Evolutionary conservation across 2,113 vertebrate species (phyloP), one percentile per base, ranked within the genome.

Genomic region (Pholis gunnellus): DNA sequence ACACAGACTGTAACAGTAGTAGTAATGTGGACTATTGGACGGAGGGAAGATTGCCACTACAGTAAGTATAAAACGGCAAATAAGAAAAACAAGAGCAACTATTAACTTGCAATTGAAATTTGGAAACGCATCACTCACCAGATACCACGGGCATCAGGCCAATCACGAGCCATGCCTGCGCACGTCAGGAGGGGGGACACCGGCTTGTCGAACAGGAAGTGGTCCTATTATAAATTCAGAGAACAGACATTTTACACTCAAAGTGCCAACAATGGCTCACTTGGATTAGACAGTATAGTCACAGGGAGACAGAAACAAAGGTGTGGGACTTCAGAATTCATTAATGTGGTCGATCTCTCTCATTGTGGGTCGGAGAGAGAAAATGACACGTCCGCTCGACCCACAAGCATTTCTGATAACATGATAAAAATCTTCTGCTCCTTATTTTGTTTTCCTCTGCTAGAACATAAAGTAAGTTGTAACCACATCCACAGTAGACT

Each of bases 121-220:
- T 25, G 5, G 5, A 57, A 57, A 57, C 10, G 3, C 5, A 14
- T 71, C 6, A 82, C 93, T 93, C 78, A 96, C 95, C 95, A 96
- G 79, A 96, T 96, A 15, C 95, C 95, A 57, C 95, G 94, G 14
- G 93, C 95, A 31, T 96, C 95, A 2, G 95, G 95, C 95, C 95
- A 96, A 76, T 96, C 95, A 9, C 95, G 93, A 65, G 95, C 95
- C 95, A 96, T 96, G 13, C 95, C 95, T 57, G 95, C 90, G 61
- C 95, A 96, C 0, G 95, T 96, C 87, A 96, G 92, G 77, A 96
- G 93, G 5, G 95, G 95, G 0, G 95, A 96, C 72, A 96, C 95
- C 0, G 95, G 95, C 80, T 96, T 96, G 86, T 96, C 95, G 40
- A 96, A 96, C 80, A 96, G 91, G 91, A 96, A 96, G 90, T 96